Evolutionary conservation across 2,888 invertebrate species (phyloP).

Genomic region (Ennomos quercinarius): DNA sequence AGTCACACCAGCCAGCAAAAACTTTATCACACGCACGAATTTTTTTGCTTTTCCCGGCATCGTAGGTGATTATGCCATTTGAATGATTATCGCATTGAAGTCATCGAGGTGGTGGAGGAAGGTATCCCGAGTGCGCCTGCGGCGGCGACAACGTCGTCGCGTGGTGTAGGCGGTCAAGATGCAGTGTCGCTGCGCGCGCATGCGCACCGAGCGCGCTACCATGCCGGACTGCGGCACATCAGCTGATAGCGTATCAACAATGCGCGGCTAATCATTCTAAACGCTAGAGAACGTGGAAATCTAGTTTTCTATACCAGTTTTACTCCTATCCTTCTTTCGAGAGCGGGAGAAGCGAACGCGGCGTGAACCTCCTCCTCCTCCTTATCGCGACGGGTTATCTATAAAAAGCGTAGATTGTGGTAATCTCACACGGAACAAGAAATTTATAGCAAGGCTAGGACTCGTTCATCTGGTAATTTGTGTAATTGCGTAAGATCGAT

Average conservation of each 20-base stretch:
- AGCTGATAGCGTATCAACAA: conserved; percentile 84
- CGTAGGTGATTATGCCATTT: conserved; percentile 47
- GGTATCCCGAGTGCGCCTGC: conserved; percentile 38
- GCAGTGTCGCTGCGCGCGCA: conserved; percentile 63
- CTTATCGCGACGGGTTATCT: conserved; percentile 61
- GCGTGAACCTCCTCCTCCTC: conserved; percentile 62
- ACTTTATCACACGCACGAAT: conserved; percentile 68
- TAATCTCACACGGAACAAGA: conserved; percentile 73
- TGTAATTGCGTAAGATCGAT: conserved; percentile 74
- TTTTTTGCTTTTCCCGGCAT: conserved; percentile 67
- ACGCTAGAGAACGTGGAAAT: conserved; percentile 73
- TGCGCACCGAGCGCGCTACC: conserved; percentile 77
- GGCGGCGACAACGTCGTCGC: conserved; percentile 49
- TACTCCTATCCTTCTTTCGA: conserved; percentile 60
- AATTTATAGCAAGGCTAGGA: conserved; percentile 60
- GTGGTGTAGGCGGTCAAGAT: conserved; percentile 57
- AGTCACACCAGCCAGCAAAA: conserved; percentile 70
- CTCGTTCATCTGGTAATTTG: conserved; percentile 58
- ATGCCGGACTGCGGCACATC: conserved; percentile 80
- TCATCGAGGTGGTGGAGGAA: conserved; percentile 7
- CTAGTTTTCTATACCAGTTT: conserved; percentile 79
- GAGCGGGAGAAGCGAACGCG: conserved; percentile 38
- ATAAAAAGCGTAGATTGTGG: conserved; percentile 67
- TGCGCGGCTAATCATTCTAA: conserved; percentile 79
- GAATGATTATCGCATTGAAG: conserved; percentile 11